Base-by-base conservation (phyloP, 1,140 invertebrate species). In the Drosophila erecta region DNA sequence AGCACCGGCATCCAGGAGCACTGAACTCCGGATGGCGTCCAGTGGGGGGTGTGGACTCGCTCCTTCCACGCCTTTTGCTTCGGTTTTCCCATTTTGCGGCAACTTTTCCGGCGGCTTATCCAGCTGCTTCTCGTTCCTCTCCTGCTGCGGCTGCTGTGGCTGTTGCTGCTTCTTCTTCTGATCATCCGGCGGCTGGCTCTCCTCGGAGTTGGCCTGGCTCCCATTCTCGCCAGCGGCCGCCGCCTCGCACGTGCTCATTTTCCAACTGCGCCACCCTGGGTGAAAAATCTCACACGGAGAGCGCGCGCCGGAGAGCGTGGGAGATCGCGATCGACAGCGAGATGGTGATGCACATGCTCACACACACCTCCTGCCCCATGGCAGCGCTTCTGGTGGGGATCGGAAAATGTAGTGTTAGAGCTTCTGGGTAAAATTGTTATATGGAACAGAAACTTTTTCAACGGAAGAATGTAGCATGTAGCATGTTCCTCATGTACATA, bases 191-290 rank as follows among this genome's bases (percentile, higher is more conserved):
- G 44, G 53, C 59, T 62, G 51, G 47, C 40, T 14, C 7, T 54
- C 53, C 60, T 76, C 55, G 20, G 53, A 40, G 46, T 47, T 41
- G 37, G 57, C 2, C 30, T 37, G 12, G 35, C 12, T 14, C 38
- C 38, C 65, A 54, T 74, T 65, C 76, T 79, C 60, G 20, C 44
- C 73, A 35, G 46, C 60, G 54, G 61, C 62, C 46, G 56, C 73
- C 40, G 77, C 43, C 79, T 86, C 84, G 53, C 76, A 66, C 15
- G 59, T 66, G 71, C 84, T 87, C 83, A 87, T 87, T 70, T 70
- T 87, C 49, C 64, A 55, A 72, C 62, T 81, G 79, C 61, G 53
- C 51, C 71, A 53, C 71, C 7, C 47, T 64, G 58, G 44, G 40
- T 40, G 40, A 15, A 38, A 2, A 14, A 12, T 38, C 65, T 35